Conservation (phyloP, 2,888 invertebrate species). For the Spodoptera picta region DNA sequence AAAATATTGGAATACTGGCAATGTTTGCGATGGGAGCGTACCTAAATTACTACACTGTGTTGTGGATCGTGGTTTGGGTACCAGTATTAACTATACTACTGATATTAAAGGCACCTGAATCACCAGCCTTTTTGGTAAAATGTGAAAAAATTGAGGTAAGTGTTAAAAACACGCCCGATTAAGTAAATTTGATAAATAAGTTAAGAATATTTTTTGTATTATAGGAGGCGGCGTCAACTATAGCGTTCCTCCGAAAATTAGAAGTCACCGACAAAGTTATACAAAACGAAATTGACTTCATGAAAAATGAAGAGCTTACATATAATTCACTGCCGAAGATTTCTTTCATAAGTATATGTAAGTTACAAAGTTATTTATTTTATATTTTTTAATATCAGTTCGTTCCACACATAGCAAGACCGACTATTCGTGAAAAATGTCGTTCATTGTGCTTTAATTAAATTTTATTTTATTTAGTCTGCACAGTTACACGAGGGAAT, state of each 20-base stretch:
- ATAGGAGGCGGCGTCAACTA: conserved; percentile 71
- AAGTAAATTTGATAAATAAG: too few species aligned
- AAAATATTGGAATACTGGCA: conserved; percentile 69
- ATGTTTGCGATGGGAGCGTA: conserved; percentile 76
- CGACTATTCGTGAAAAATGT: too few species aligned
- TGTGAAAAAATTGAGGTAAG: too few species aligned
- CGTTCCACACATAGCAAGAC: too few species aligned
- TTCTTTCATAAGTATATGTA: conserved; percentile 69
- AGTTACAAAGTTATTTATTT: conserved; percentile 49
- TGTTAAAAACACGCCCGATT: too few species aligned
- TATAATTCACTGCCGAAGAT: conserved; percentile 69
- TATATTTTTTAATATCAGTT: conserved; percentile 1
- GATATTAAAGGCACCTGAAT: conserved; percentile 75
- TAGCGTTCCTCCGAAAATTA: conserved; percentile 72
- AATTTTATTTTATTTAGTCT: too few species aligned
- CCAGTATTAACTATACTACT: conserved; percentile 65
- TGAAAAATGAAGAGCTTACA: conserved; percentile 69
- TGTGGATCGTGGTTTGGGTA: conserved; percentile 66
- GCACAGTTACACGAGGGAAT: too few species aligned
- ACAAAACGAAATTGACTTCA: conserved; percentile 66
- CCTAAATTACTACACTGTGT: conserved; percentile 67
- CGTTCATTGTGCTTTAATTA: too few species aligned
- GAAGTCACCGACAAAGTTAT: conserved; percentile 68
- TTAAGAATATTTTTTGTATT: conserved; percentile 17
- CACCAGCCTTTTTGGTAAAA: conserved; percentile 76